Base-by-base conservation (phyloP, 2,113 vertebrate genomes). In the Dolichotis patagonum region DNA sequence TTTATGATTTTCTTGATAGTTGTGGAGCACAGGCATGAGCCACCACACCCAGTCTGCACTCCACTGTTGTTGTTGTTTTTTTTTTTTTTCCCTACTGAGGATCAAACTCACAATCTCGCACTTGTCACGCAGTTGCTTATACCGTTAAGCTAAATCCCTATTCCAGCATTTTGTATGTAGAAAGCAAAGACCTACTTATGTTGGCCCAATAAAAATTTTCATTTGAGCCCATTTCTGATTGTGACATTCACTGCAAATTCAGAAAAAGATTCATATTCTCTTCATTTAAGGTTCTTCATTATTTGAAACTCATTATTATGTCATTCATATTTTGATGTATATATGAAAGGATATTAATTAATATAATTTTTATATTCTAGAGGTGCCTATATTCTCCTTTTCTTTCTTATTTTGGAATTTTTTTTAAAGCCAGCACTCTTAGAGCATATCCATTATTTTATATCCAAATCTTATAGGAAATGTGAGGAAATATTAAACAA, bases 301-400 rank as follows among this genome's bases (percentile, higher is more conserved):
- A 82, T 83, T 83, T 85, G 56, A 96, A 96, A 88, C 30, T n/a
- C 78, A 84, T 81, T 94, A 52, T 83, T 41, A 83, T 84, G 71
- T 38, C 83, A 67, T 41, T 8, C 26, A 41, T 73, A 22, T 52
- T 20, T 5, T 16, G 17, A 41, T 65, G 43, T 67, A 81, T 32
- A 6, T 88, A 41, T 65, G 43, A 60, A 62, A 85, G n/a, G 5
- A 2, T 77, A 60, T 46, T 91, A 58, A 78, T 85, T 87, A 81
- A 77, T 43, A 13, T 67, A n/a, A 52, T 38, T 24, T 78, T 78
- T 77, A 58, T 65, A 38, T 43, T 91, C 26, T 95, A 38, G 46
- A 78, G 58, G 41, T 92, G 38, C 5, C 32, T 88, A 63, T 14
- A 17, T 84, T 90, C 54, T 35, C 82, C 7, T 84, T 94, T 87